Evolutionary conservation across 1,140 invertebrate species (phyloP).

Genomic region (Scaptodrosophila lebanonensis): DNA sequence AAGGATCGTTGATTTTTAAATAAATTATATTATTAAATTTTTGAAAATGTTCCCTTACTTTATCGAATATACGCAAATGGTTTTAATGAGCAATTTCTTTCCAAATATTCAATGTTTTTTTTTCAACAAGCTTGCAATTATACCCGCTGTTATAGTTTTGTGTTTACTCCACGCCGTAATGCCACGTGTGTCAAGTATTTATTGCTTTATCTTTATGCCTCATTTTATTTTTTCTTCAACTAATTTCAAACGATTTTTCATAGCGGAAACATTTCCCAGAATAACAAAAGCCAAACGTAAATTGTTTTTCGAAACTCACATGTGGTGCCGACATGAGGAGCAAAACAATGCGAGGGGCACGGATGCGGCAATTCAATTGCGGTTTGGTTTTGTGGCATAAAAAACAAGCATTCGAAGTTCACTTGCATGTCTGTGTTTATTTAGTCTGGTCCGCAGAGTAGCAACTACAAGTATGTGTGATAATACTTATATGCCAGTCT

Average conservation of each 20-base stretch:
- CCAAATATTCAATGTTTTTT: not conserved
- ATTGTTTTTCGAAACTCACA: too few species aligned
- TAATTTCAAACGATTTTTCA: constrained; percentile 65
- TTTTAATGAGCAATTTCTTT: too few species aligned
- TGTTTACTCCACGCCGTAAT: constrained; percentile 36
- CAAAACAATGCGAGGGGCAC: not conserved
- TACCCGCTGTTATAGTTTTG: too few species aligned
- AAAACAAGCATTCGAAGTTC: constrained; percentile 8
- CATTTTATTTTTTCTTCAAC: constrained; percentile 52
- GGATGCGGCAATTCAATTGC: not conserved
- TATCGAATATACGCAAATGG: too few species aligned
- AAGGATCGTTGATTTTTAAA: too few species aligned
- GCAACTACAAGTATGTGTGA: too few species aligned
- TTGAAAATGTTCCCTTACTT: too few species aligned
- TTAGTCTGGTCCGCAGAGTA: constrained; percentile 50
- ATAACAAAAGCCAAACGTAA: constrained; percentile 2
- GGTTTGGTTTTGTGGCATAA: constrained; percentile 5
- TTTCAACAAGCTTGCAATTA: too few species aligned
- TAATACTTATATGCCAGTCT: too few species aligned
- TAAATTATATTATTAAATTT: too few species aligned
- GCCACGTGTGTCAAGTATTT: constrained; percentile 56
- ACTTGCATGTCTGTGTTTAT: constrained; percentile 51
- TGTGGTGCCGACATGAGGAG: too few species aligned
- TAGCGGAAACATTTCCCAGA: constrained; percentile 36
- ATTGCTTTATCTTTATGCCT: constrained; percentile 51